phyloP scores from a whole-genome alignment of 2,797 vertebrate genomes.

The Intellagama lesueurii region DNA sequence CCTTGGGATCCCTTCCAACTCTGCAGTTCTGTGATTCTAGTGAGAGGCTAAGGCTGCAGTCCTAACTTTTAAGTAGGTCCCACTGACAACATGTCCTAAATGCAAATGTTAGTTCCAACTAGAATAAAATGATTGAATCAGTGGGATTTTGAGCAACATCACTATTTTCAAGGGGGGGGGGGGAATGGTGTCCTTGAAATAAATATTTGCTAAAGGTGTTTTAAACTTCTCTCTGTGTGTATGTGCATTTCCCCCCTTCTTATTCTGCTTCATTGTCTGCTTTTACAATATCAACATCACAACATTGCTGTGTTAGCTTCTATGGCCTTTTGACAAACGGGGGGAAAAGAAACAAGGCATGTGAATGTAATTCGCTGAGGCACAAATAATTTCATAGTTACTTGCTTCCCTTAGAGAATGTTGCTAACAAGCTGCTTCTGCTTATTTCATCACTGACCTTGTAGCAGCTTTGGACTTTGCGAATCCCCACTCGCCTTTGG shows the following conservation, averaged over 20 bases:
- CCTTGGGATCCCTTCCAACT: too few species aligned
- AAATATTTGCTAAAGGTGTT: constrained; percentile 40
- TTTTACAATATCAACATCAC: not conserved
- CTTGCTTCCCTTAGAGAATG: constrained; percentile 39
- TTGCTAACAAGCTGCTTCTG: constrained; percentile 44
- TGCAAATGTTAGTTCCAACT: too few species aligned
- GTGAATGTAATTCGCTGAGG: constrained; percentile 12
- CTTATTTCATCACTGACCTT: constrained; percentile 52
- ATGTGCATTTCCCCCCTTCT: not conserved
- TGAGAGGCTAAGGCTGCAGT: too few species aligned
- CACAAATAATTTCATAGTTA: constrained; percentile 41
- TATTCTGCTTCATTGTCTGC: not conserved
- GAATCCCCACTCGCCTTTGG: constrained; percentile 15
- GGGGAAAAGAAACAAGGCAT: not conserved
- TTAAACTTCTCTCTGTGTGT: not conserved
- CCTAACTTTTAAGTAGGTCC: too few species aligned
- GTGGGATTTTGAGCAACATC: not conserved
- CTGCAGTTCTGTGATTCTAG: too few species aligned
- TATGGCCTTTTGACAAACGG: constrained; percentile 34
- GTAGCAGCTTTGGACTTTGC: constrained; percentile 26
- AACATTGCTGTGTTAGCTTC: constrained; percentile 9
- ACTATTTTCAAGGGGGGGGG: constrained; percentile 28
- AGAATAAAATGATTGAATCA: too few species aligned
- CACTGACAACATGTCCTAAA: too few species aligned
- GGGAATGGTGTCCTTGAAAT: constrained; percentile 21